Conservation (phyloP, 2,113 vertebrate genomes). For the Trogon melanurus region DNA sequence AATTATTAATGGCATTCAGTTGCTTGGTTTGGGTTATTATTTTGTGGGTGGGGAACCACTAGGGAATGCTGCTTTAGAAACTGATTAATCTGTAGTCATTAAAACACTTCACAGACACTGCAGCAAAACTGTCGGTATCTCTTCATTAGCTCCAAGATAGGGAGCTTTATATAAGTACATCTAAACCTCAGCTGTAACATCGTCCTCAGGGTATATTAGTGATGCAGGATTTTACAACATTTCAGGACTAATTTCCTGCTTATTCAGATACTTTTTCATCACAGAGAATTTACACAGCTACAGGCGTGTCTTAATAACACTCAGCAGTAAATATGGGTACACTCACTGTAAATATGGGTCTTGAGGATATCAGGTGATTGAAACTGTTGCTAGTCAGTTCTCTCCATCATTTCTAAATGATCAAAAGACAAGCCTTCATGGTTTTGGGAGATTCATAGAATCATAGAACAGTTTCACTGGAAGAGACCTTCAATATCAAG, state of each 20-base stretch:
- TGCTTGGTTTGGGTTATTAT: conserved; percentile 14
- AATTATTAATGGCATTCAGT: conserved; percentile 67
- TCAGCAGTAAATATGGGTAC: not conserved
- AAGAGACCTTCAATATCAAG: too few species aligned
- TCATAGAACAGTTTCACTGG: too few species aligned
- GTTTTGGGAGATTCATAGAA: not conserved
- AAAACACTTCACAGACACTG: conserved; percentile 74
- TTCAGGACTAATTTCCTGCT: conserved; percentile 64
- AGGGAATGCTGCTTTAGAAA: conserved; percentile 74
- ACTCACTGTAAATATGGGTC: not conserved
- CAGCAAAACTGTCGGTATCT: conserved; percentile 72
- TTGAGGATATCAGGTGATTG: conserved; percentile 28
- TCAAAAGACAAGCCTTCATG: not conserved
- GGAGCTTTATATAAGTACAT: conserved; percentile 66
- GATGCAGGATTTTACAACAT: conserved; percentile 46
- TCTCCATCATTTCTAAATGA: conserved; percentile 13
- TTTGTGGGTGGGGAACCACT: conserved; percentile 72
- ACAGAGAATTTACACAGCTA: conserved; percentile 34
- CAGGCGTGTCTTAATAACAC: conserved; percentile 49
- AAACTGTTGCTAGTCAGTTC: conserved; percentile 12
- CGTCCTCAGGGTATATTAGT: conserved; percentile 48
- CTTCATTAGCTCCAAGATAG: conserved; percentile 78
- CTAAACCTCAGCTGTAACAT: conserved; percentile 53
- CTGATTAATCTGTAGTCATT: conserved; percentile 82
- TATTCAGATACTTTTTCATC: conserved; percentile 57